Evolutionary conservation across 2,888 invertebrate genomes (phyloP).

Genomic region (Hemicrepidius hirtus): DNA sequence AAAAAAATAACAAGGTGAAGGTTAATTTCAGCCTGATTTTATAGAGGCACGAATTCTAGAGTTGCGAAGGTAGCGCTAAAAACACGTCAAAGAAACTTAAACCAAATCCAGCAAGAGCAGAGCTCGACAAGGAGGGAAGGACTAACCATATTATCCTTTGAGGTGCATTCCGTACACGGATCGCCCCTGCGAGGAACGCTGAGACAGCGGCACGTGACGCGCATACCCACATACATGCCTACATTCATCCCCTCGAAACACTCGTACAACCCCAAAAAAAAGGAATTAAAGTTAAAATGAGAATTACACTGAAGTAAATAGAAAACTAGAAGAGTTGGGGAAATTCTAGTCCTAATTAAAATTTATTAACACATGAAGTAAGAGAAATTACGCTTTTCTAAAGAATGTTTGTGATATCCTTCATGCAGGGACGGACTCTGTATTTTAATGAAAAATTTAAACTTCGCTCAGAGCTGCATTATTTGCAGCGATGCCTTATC

Average conservation of each 20-base stretch:
- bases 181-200: conserved; percentile 63
- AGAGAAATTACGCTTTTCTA: neutral
- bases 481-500: too few species aligned
- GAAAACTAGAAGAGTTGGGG: conserved; percentile 19
- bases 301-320: conserved; percentile 25
- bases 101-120: conserved; percentile 40
- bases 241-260: conserved; percentile 45
- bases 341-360: neutral
- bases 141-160: conserved; percentile 61
- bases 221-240: conserved; percentile 58
- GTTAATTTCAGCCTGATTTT: conserved; percentile 20
- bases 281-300: conserved; percentile 44
- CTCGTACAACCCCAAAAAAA: conserved; percentile 32
- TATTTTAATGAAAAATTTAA: too few species aligned
- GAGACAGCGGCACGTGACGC: conserved; percentile 65
- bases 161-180: conserved; percentile 65
- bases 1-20: neutral
- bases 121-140: conserved; percentile 45
- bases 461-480: too few species aligned
- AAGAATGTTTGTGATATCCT: too few species aligned
- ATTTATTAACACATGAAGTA: neutral
- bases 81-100: conserved; percentile 46
- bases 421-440: too few species aligned
- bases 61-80: conserved; percentile 32
- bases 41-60: conserved; percentile 4